phyloP scores from a whole-genome alignment of 2,113 vertebrate species.

The Xiphophorus hellerii region DNA sequence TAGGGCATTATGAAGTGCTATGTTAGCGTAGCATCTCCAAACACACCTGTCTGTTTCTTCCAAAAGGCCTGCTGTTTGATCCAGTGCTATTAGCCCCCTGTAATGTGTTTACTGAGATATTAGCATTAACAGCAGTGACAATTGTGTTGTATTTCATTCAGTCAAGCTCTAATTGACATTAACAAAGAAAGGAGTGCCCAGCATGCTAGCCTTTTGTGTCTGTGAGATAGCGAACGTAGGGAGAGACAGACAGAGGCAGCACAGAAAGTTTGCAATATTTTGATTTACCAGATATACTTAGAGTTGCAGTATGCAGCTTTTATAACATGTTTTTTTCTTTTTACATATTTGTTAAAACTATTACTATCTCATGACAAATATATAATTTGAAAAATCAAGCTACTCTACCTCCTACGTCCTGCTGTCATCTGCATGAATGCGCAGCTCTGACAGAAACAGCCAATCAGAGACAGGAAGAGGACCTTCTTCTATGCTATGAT shows the following conservation, averaged over 20 bases:
- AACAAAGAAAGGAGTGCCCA: not conserved
- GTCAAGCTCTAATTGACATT: constrained; percentile 11
- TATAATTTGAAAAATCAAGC: too few species aligned
- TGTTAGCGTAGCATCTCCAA: constrained; percentile 62
- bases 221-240: not conserved
- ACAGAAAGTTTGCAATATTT: not conserved
- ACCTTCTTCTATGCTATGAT: too few species aligned
- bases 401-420: too few species aligned
- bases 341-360: too few species aligned
- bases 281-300: not conserved
- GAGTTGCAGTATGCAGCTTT: too few species aligned
- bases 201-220: not conserved
- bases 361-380: too few species aligned
- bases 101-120: constrained; percentile 61
- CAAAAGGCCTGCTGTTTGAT: constrained; percentile 48
- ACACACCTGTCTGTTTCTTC: constrained; percentile 76
- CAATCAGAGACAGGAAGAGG: too few species aligned
- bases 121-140: constrained; percentile 31
- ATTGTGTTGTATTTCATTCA: constrained; percentile 26
- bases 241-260: not conserved
- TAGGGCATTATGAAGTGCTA: constrained; percentile 61
- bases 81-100: constrained; percentile 46
- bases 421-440: too few species aligned
- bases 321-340: too few species aligned
- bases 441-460: too few species aligned